These are phyloP conservation scores for Pimephales promelas DNA, from an alignment of 2,113 vertebrate genomes.

Conservation along the genomic window DNA sequence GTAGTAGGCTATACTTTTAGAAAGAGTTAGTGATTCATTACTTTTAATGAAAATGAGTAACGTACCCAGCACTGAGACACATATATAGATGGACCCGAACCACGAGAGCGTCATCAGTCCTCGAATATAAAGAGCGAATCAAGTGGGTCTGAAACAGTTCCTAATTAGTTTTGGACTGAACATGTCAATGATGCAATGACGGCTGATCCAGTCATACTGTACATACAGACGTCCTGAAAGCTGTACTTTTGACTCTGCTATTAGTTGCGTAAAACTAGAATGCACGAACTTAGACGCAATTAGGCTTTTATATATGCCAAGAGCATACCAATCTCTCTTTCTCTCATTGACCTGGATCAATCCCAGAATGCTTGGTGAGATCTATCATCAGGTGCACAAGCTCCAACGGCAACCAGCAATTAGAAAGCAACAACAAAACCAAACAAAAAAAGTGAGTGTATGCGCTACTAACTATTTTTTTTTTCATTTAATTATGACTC, in stretches of 20 bases:
- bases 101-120: too few species aligned
- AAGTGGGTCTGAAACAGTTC: background rate
- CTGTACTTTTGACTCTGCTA: background rate
- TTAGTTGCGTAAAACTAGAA: slow-evolving; percentile 59
- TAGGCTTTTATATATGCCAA: slow-evolving; percentile 41
- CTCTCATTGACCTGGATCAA: slow-evolving; percentile 22
- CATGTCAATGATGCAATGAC: background rate
- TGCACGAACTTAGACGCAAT: slow-evolving; percentile 61
- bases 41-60: too few species aligned
- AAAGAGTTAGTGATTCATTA: too few species aligned
- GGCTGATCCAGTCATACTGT: background rate
- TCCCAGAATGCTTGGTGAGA: slow-evolving; percentile 15
- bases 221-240: background rate
- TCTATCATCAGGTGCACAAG: slow-evolving; percentile 19
- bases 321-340: slow-evolving; percentile 16
- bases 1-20: too few species aligned
- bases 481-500: slow-evolving; percentile 18
- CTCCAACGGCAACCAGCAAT: slow-evolving; percentile 12
- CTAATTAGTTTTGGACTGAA: background rate
- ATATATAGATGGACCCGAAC: too few species aligned
- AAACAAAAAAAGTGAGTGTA: too few species aligned
- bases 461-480: background rate
- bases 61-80: too few species aligned
- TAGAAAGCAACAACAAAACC: slow-evolving; percentile 29
- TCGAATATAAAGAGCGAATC: too few species aligned